A percentile compares a stretch with the other conserved stretches of the same genome.
These are phyloP conservation scores for Zaprionus lineosus DNA, from an alignment of 2,888 invertebrate species.

Conservation along the genomic window DNA sequence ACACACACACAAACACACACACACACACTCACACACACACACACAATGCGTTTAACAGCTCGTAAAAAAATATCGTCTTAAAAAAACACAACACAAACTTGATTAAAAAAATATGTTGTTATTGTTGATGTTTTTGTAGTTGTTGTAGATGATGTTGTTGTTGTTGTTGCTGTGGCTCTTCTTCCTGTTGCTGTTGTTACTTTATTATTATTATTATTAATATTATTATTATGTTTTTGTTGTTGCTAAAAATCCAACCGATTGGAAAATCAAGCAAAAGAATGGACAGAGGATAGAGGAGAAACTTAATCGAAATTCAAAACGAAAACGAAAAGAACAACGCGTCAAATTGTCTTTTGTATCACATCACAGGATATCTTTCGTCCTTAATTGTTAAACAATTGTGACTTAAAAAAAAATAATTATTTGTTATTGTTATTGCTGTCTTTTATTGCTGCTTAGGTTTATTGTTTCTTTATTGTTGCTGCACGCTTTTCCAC, in stretches of 20 bases:
- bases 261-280: conserved; percentile 14
- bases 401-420: conserved; percentile 25
- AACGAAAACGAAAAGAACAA: conserved; percentile 64
- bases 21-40: neutral
- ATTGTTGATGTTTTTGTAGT: too few species aligned
- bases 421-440: conserved; percentile 16
- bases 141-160: too few species aligned
- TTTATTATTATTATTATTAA: too few species aligned
- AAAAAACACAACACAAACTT: conserved; percentile 13
- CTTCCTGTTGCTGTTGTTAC: too few species aligned
- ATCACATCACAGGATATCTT: conserved; percentile 63
- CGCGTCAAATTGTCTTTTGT: conserved; percentile 55
- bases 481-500: too few species aligned
- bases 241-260: conserved; percentile 22
- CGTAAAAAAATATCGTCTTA: conserved; percentile 34
- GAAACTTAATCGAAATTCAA: conserved; percentile 56
- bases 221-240: too few species aligned
- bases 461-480: conserved; percentile 2
- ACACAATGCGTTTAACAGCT: conserved; percentile 45
- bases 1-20: too few species aligned
- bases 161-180: too few species aligned
- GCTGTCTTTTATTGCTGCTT: conserved; percentile 13
- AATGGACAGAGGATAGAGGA: neutral
- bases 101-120: conserved; percentile 19
- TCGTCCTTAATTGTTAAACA: conserved; percentile 41